phyloP scores from a whole-genome alignment of 2,113 vertebrate species.

The Eulemur rufifrons region DNA sequence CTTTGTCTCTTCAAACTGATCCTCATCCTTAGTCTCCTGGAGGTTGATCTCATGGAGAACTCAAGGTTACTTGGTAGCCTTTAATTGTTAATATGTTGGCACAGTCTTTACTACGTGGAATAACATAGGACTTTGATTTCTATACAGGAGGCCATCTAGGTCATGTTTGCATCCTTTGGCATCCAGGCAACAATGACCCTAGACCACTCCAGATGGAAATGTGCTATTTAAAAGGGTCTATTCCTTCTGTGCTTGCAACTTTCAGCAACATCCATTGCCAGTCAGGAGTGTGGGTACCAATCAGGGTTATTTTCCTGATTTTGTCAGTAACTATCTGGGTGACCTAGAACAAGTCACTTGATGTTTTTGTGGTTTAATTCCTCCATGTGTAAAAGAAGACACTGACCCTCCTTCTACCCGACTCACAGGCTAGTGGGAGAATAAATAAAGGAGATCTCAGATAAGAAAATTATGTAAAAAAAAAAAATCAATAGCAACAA shows the following conservation, averaged over 20 bases:
- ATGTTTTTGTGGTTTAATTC: neutral
- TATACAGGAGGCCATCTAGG: neutral
- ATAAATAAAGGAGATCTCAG: neutral
- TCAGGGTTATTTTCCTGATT: neutral
- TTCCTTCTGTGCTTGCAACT: neutral
- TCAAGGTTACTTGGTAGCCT: neutral
- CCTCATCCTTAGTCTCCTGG: neutral
- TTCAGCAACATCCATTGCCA: neutral
- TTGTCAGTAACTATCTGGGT: neutral
- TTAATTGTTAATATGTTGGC: neutral
- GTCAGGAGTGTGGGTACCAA: neutral
- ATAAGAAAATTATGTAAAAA: neutral
- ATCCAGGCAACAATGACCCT: neutral
- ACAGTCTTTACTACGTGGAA: neutral
- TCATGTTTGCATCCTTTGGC: neutral
- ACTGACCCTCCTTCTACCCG: neutral
- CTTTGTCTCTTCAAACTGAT: neutral
- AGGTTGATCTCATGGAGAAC: neutral
- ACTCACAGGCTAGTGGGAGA: neutral
- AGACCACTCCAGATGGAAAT: neutral
- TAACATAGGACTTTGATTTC: neutral
- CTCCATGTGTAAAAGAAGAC: neutral
- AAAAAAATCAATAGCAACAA: neutral
- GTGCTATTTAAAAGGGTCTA: neutral
- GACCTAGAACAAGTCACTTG: neutral